Base-by-base conservation (phyloP, 2,113 vertebrate genomes). In the Syngnathus scovelli region DNA sequence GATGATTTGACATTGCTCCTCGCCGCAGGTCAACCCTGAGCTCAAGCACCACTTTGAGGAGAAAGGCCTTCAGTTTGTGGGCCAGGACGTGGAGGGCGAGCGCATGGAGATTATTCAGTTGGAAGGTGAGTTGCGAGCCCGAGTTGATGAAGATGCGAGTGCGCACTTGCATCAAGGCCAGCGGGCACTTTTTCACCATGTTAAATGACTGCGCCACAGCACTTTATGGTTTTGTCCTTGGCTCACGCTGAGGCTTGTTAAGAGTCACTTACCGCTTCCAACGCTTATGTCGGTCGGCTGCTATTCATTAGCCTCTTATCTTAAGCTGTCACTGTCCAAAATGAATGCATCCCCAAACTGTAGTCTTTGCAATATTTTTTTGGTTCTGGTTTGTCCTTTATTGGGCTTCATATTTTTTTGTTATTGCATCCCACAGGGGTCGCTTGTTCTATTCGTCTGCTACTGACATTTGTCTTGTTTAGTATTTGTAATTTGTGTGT, bases 91-190 rank as follows among this genome's bases (percentile, higher is more conserved):
- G 59, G 93, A 94, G 80, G 96, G 96, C 65, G 93, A 96, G 60
- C 81, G 96, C 69, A 98, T 98, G 97, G 97, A 99, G 79, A 87
- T 98, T 49, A 91, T 98, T 44, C 96, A 99, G 75, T 73, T 98
- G 82, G 93, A 96, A 38, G 94, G 95, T 96, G 64, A 88, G 90
- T 68, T 54, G 27, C 27, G 27, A 33, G 27, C 27, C 38, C 5
- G 11, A 61, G 38, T 61, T 6, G 23, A 61, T 41, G 38, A 61
- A 39, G 37, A 10, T 62, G 60, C 4, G 19, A 44, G 41, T 15
- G 39, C 15, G 19, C n/a, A 61, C 16, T 41, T 61, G 19, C 38
- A 38, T 61, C 59, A 41, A 21, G 59, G 59, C 18, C 59, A 13
- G 2, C 19, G 39, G 39, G 9, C 36, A n/a, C n/a, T 43, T 62